Percentiles rank a stretch among this genome's conserved stretches.
These are phyloP conservation scores for Danio choprae DNA, from an alignment of 2,797 vertebrate species.

Conservation along the genomic window DNA sequence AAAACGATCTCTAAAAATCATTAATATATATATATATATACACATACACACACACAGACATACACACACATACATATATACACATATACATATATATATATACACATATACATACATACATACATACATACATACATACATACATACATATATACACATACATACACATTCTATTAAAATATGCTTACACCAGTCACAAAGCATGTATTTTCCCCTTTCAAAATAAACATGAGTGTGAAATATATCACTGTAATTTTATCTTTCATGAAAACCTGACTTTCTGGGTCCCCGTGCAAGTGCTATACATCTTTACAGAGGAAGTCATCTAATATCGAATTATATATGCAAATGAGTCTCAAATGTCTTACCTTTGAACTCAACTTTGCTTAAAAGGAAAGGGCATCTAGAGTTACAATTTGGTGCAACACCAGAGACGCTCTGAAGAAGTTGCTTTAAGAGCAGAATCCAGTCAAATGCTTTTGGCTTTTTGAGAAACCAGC, in stretches of 20 bases:
- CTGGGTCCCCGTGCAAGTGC: background rate
- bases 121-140: too few relatives aligned
- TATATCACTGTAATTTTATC: background rate
- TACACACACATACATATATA: too few relatives aligned
- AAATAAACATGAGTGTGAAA: too few relatives aligned
- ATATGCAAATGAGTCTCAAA: constrained; percentile 22
- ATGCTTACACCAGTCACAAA: too few relatives aligned
- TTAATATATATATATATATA: too few relatives aligned
- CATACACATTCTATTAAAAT: too few relatives aligned
- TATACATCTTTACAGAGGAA: background rate
- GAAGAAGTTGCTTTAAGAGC: background rate
- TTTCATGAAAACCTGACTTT: background rate
- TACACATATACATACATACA: too few relatives aligned
- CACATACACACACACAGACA: too few relatives aligned
- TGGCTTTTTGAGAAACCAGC: constrained; percentile 24
- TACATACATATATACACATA: too few relatives aligned
- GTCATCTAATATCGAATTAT: constrained; percentile 21
- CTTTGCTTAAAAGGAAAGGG: constrained; percentile 9
- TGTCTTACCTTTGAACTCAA: constrained; percentile 22
- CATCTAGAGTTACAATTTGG: background rate
- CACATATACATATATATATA: too few relatives aligned
- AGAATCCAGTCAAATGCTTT: constrained; percentile 3
- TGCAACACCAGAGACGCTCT: constrained; percentile 23
- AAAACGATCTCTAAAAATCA: too few relatives aligned
- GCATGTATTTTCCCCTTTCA: too few relatives aligned